Evolutionary conservation across 1,140 invertebrate species (phyloP), one percentile per base, ranked within the genome.

Genomic region (Drosophila sechellia): DNA sequence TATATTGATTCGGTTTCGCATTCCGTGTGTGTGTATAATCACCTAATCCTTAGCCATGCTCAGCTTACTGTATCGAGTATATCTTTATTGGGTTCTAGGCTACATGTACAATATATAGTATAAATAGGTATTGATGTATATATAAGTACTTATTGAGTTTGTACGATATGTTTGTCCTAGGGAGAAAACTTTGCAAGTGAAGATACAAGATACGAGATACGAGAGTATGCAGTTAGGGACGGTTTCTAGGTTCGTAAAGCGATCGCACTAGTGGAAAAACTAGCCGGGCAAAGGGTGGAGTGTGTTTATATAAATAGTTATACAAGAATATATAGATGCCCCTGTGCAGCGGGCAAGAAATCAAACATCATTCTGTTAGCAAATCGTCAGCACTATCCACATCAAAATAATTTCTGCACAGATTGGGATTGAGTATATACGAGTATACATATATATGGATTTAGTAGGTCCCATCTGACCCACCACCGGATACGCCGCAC

Each of bases 141-240:
- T 59, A 53, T 77, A 78, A 76, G 72, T 79, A 86, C 69, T 74
- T 89, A 66, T 83, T 73, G 64, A 79, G 84, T 87, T 87, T 87
- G 84, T 87, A 87, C 84, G 84, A 87, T 87, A 87, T 87, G 84
- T 87, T 87, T 87, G 71, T 89, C 84, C 68, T 87, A 87, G 84
- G 84, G 84, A 60, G 39, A 64, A 64, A 64, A 64, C 39, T 27
- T 74, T 64, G 66, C 72, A 77, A 65, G 49, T 43, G 63, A 73
- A 81, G 56, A 77, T 77, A 71, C 57, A 61, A 60, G 43, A 61
- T 61, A 54, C 45, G 46, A 43, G 46, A 64, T 77, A 52, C 50
- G 56, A 49, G 64, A 48, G 73, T 86, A 85, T 86, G 81, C 74
- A 70, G 60, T 76, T 76, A 77, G 84, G 83, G 83, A 86, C 83